Evolutionary conservation across 2,797 vertebrate species (phyloP), one percentile per base, ranked within the genome.

Genomic region (Silurus aristotelis): DNA sequence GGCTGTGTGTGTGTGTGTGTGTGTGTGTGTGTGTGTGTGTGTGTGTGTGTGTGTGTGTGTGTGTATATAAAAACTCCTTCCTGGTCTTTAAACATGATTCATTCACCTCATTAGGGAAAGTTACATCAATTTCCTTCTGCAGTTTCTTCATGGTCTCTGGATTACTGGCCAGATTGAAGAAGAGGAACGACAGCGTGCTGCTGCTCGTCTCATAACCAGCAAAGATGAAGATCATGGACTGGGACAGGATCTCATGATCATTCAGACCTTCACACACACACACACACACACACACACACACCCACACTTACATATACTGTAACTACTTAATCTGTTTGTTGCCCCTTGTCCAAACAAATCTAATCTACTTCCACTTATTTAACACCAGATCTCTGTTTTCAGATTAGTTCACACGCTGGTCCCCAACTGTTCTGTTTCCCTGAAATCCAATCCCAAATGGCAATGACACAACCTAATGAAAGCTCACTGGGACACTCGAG

Each of bases 121-220:
- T 91, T 3, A 90, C 17, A 64, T 96, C 93, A 0, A 96, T 89
- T 90, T 97, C 95, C 0, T 95, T 83, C 87, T 96, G 96, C 19
- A 97, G 93, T 20, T 7, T 89, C 82, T 91, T 93, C 95, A 96
- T 95, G 61, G 92, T 71, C 0, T 95, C 89, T 3, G 95, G 94
- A 88, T 96, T 94, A 0, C 10, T 91, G 17, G 96, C 96, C 87
- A 96, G 88, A n/a, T 83, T 89, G 78, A 87, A 85, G 52, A 88
- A 89, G 19, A 90, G 78, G 79, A 93, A 96, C 75, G 86, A 88
- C 71, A 96, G 84, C 1, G 94, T 82, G 83, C 82, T 93, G 90
- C 95, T 95, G 66, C 86, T 95, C 64, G 95, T 95, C 89, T 96
- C 95, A 56, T 95, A 96, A 15, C 94, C 96, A 55, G 93, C 95